Percentiles rank a stretch among this genome's conserved stretches.
These are phyloP conservation scores for Drosophila nebulosa DNA, from an alignment of 1,140 invertebrate species.

Conservation along the genomic window DNA sequence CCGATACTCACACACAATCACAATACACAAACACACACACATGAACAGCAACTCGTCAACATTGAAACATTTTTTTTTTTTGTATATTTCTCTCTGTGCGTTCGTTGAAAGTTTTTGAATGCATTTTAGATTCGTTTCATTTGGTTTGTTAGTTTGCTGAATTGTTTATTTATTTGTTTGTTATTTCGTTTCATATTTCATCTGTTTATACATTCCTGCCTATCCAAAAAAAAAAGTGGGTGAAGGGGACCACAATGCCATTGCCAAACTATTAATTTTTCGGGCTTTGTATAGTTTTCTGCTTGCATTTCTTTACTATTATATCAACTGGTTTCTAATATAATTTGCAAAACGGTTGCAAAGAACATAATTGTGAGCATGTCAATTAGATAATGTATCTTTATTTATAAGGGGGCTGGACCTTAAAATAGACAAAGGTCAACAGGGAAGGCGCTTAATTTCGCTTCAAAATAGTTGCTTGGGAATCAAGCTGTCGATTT, in stretches of 20 bases:
- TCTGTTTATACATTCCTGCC: neutral
- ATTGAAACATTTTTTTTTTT: constrained; percentile 56
- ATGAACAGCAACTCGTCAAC: constrained; percentile 26
- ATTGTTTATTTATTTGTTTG: constrained; percentile 38
- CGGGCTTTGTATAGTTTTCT: neutral
- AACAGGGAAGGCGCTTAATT: too few relatives aligned
- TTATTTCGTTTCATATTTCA: constrained; percentile 19
- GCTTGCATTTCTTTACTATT: neutral
- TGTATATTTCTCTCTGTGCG: constrained; percentile 38
- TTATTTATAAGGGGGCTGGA: neutral
- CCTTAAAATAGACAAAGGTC: too few relatives aligned
- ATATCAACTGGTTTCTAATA: too few relatives aligned
- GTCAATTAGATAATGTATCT: neutral
- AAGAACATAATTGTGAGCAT: neutral
- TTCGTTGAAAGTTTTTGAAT: constrained; percentile 66
- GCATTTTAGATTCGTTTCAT: constrained; percentile 44
- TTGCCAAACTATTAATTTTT: neutral
- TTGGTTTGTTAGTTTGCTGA: constrained; percentile 27
- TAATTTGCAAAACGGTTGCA: neutral
- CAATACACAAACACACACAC: constrained; percentile 8
- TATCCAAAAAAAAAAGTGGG: neutral
- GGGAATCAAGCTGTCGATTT: too few relatives aligned
- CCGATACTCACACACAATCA: constrained; percentile 21
- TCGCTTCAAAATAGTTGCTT: too few relatives aligned
- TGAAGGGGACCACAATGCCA: neutral